Conservation (phyloP, 1,140 invertebrate species). For the Microplitis demolitor region DNA sequence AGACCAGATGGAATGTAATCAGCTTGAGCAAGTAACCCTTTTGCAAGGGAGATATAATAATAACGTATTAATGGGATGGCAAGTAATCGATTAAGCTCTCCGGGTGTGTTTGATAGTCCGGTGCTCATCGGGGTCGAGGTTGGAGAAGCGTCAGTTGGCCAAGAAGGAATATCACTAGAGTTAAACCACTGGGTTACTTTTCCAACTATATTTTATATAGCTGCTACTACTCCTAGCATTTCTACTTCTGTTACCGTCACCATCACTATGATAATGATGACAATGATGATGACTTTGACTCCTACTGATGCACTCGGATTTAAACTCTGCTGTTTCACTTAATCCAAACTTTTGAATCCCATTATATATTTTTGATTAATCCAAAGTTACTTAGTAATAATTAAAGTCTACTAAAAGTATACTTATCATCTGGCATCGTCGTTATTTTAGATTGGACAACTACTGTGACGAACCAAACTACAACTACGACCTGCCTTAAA, state of each 20-base stretch:
- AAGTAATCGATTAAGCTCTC: slow-evolving; percentile 21
- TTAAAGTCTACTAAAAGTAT: not conserved
- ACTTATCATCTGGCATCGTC: not conserved
- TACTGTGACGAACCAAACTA: too few species aligned
- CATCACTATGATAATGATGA: too few species aligned
- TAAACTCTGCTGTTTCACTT: too few species aligned
- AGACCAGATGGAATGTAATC: slow-evolving; percentile 8
- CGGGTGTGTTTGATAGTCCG: slow-evolving; percentile 1
- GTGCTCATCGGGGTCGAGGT: slow-evolving; percentile 13
- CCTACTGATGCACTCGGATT: too few species aligned
- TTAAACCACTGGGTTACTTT: not conserved
- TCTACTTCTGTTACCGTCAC: too few species aligned
- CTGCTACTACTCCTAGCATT: too few species aligned
- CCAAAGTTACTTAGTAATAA: too few species aligned
- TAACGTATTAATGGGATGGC: slow-evolving; percentile 15
- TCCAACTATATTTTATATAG: too few species aligned
- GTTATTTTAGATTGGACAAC: too few species aligned
- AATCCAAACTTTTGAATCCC: too few species aligned
- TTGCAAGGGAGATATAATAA: slow-evolving; percentile 18
- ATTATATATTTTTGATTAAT: too few species aligned
- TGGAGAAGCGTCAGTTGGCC: slow-evolving; percentile 8
- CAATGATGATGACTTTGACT: too few species aligned
- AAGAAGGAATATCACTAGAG: not conserved
- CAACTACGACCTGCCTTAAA: not conserved
- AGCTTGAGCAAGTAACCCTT: not conserved